Base-by-base conservation (phyloP, 2,113 vertebrate genomes). In the Chloebia gouldiae region DNA sequence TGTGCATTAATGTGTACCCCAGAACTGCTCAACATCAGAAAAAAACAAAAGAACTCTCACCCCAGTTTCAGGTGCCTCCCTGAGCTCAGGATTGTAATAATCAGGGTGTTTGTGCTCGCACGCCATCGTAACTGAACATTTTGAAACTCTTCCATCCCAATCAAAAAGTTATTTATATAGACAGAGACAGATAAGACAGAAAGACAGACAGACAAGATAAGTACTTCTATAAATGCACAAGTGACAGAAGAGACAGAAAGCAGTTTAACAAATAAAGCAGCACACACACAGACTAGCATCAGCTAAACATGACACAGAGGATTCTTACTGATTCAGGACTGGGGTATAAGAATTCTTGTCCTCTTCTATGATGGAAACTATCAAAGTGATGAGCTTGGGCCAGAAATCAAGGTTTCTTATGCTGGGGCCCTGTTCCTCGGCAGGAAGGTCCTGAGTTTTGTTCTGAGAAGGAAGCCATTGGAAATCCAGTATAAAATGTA, bases 331-430 rank as follows among this genome's bases (percentile, higher is more conserved):
- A 98, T 99, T 99, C 61, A 99, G 98, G 54, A 99, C 98, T 23
- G 99, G 98, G 8, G 98, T 99, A 44, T 99, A 99, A 54, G 99
- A 99, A 97, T 99, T 99, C 96, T 98, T 99, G 96, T 99, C 99
- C 94, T 99, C 99, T 88, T 99, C 99, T 80, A 99, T 99, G 96
- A 99, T 99, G 81, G 99, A 99, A 79, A 99, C 99, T 23, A 99
- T 99, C 45, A 99, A 98, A 71, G 99, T 99, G 95, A 99, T 99
- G 93, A 99, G 99, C 84, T 99, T 99, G 40, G 99, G 99, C 99
- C 99, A 99, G 97, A 99, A 99, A 95, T 99, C 99, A 95, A 99
- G 96, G 95, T 99, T 99, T 96, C 98, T 99, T 96, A 99, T 98
- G 93, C 99, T 99, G 20, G 99, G 99, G 4, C 99, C 99, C 92